A percentile compares a stretch with the other conserved stretches of the same genome.
These are phyloP conservation scores for Rhinogobio ventralis DNA, from an alignment of 2,797 vertebrate genomes.

Conservation along the genomic window DNA sequence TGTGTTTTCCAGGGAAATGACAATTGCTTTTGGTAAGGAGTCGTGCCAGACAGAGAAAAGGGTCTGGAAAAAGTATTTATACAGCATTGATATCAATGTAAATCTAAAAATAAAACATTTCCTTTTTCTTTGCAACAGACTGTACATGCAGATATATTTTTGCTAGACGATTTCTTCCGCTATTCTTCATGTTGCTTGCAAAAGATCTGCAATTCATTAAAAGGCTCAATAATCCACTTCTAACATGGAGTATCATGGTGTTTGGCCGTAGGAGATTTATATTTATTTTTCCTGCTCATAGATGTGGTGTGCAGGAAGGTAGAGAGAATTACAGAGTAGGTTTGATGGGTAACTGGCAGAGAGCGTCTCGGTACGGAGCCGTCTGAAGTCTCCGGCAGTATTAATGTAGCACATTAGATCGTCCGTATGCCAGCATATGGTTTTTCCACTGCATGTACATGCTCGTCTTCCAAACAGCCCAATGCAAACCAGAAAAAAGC, in stretches of 20 bases:
- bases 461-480: constrained; percentile 13
- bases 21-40: constrained; percentile 63
- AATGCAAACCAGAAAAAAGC: constrained; percentile 10
- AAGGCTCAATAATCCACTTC: constrained; percentile 58
- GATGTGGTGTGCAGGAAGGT: constrained; percentile 70
- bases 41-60: constrained; percentile 70
- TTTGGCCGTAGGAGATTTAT: constrained; percentile 59
- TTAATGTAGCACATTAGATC: constrained; percentile 50
- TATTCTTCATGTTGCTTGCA: constrained; percentile 43
- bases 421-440: constrained; percentile 24
- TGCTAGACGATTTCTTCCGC: neutral
- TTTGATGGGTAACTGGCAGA: constrained; percentile 62
- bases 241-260: constrained; percentile 54
- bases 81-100: constrained; percentile 17
- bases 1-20: constrained; percentile 71
- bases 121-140: neutral
- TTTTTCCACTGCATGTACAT: constrained; percentile 38
- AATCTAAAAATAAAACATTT: neutral
- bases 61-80: constrained; percentile 60
- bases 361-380: constrained; percentile 49
- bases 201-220: constrained; percentile 60
- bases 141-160: neutral
- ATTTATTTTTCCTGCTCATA: constrained; percentile 63
- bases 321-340: constrained; percentile 67
- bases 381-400: constrained; percentile 48